Base-by-base conservation (phyloP, 1,140 invertebrate genomes). In the Aphelenchoides besseyi region DNA sequence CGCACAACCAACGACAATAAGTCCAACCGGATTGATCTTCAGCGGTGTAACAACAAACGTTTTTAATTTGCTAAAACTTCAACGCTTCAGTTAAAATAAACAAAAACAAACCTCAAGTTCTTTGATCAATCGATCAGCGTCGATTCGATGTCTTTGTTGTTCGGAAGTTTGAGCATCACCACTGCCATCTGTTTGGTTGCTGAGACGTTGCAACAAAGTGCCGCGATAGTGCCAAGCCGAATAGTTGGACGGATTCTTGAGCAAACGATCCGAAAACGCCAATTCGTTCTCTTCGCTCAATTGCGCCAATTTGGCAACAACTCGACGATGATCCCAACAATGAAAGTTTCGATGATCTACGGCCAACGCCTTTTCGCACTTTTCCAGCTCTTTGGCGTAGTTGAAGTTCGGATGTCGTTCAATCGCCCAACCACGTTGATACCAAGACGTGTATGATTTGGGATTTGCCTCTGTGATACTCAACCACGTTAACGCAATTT, bases 21-120 rank as follows among this genome's bases (percentile, higher is more conserved):
- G 76, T 80, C 76, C 76, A 78, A 2, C 62, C 76, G 23, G 77
- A 80, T 48, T 79, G 78, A 63, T 78, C 76, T 30, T 78, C 76
- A 18, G 78, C 61, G 66, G 80, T 78, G 8, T 74, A 28, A 48
- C 37, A 52, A 41, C 71, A 75, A 62, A 80, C 68, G 26, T 70
- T 32, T 36, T 57, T 52, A 18, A 75, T 66, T 63, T 75, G 68
- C 78, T 78, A 52, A 73, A 78, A 53, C n/a, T n/a, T n/a, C n/a
- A n/a, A n/a, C n/a, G n/a, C n/a, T n/a, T n/a, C n/a, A n/a, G n/a
- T n/a, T 33, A 18, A 70, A 41, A 3, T 48, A 18, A 29, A 52
- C 12, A n/a, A 26, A 74, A 55, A 3, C 3, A 18, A 29, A 76
- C 74, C 66, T 76, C 37, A 36, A 80, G 52, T 66, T 78, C 77